Evolutionary conservation across 2,797 vertebrate genomes (phyloP).

Genomic region (Melanotaenia trifasciata): DNA sequence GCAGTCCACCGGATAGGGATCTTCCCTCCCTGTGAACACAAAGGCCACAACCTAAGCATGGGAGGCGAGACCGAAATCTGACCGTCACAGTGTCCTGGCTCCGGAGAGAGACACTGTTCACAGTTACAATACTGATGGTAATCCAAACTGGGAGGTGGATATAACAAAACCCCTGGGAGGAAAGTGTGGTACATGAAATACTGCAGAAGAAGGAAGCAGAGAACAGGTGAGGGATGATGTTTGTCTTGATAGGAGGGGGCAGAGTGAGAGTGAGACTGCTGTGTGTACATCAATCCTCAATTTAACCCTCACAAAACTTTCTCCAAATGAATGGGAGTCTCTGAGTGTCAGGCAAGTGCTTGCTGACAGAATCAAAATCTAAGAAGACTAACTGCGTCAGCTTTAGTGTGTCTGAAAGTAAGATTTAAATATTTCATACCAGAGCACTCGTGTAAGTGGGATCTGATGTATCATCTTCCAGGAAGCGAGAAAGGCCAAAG

Average conservation of each 20-base stretch:
- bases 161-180: conserved; percentile 65
- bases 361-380: neutral
- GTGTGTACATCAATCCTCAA: conserved; percentile 6
- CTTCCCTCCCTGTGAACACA: conserved; percentile 84
- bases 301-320: conserved; percentile 31
- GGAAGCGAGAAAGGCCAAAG: conserved; percentile 96
- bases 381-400: neutral
- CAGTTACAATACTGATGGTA: conserved; percentile 56
- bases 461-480: conserved; percentile 97
- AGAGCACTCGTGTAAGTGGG: conserved; percentile 98
- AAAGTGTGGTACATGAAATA: conserved; percentile 47
- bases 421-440: conserved; percentile 79
- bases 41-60: conserved; percentile 56
- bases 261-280: conserved; percentile 11
- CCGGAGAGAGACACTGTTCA: conserved; percentile 65
- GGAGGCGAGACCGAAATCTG: conserved; percentile 58
- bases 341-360: neutral
- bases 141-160: conserved; percentile 64
- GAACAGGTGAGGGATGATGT: conserved; percentile 47
- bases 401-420: neutral
- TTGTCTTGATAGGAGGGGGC: conserved; percentile 38
- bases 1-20: conserved; percentile 88
- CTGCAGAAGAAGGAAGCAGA: conserved; percentile 37
- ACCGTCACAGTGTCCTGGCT: conserved; percentile 66
- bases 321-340: conserved; percentile 1